Evolutionary conservation across 1,140 invertebrate species (phyloP).

Genomic region (Danaus plexippus): DNA sequence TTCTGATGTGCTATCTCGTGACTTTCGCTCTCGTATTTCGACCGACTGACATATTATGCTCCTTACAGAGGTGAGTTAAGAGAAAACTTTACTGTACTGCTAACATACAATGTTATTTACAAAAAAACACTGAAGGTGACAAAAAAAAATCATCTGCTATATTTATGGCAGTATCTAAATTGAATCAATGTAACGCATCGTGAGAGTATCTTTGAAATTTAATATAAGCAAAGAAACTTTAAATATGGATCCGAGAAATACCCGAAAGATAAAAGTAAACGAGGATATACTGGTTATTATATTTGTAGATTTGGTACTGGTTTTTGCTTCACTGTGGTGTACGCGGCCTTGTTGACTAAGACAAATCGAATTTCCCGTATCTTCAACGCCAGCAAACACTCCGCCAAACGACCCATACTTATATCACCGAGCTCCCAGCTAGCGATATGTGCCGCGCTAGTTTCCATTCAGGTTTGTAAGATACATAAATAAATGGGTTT

Average conservation of each 20-base stretch:
- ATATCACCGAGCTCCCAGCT: constrained; percentile 95
- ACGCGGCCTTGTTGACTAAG: constrained; percentile 91
- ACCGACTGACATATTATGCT: constrained; percentile 83
- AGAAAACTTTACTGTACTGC: too few species aligned
- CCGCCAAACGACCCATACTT: constrained; percentile 86
- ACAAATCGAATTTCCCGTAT: constrained; percentile 93
- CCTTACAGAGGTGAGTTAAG: constrained; percentile 79
- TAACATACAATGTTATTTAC: too few species aligned
- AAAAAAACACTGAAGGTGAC: too few species aligned
- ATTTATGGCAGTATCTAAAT: too few species aligned
- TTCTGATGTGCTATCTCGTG: constrained; percentile 90
- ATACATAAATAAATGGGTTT: too few species aligned
- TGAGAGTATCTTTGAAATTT: too few species aligned
- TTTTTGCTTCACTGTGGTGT: constrained; percentile 93
- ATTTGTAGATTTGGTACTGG: constrained; percentile 83
- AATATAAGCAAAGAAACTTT: too few species aligned
- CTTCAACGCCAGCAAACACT: constrained; percentile 90
- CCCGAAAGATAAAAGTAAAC: too few species aligned
- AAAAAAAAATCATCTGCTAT: too few species aligned
- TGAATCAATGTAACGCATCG: too few species aligned
- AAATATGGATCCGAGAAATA: too few species aligned
- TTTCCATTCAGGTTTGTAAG: constrained; percentile 80
- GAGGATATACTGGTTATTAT: not conserved
- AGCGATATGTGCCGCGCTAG: constrained; percentile 86
- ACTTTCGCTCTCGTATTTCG: constrained; percentile 87